phyloP scores from a whole-genome alignment of 2,888 invertebrate genomes.

The Drosophila gaucha region DNA sequence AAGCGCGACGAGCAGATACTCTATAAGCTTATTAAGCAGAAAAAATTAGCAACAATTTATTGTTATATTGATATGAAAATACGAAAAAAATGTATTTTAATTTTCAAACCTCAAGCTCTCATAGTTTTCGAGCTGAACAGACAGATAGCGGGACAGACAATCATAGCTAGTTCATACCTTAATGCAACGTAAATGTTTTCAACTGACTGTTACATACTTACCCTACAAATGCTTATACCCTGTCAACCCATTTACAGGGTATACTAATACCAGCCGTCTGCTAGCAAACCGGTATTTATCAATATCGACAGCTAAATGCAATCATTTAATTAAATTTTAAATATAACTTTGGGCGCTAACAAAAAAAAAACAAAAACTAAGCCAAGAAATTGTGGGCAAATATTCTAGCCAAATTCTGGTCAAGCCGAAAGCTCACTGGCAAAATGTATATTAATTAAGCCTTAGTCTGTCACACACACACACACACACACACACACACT shows the following conservation, averaged over 20 bases:
- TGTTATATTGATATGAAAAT: neutral
- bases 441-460: slow-evolving; percentile 45
- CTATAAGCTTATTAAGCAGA: too few relatives aligned
- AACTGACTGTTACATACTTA: neutral
- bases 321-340: slow-evolving; percentile 38
- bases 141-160: too few relatives aligned
- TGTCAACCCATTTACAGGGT: neutral
- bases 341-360: slow-evolving; percentile 10
- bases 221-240: neutral
- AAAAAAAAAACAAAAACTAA: slow-evolving; percentile 3
- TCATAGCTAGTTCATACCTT: too few relatives aligned
- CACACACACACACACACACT: neutral
- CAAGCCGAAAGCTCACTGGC: slow-evolving; percentile 19
- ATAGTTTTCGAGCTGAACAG: neutral
- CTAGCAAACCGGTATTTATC: slow-evolving; percentile 53
- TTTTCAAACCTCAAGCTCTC: too few relatives aligned
- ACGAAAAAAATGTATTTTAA: too few relatives aligned
- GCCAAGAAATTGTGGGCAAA: slow-evolving; percentile 7
- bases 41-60: too few relatives aligned
- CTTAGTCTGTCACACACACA: slow-evolving; percentile 9
- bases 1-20: neutral
- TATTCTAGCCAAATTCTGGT: slow-evolving; percentile 28
- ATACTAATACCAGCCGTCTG: neutral
- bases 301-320: slow-evolving; percentile 23
- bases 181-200: too few relatives aligned